A percentile compares a stretch with the other conserved stretches of the same genome.
Conservation (phyloP, 2,113 vertebrate genomes). For the Oryzias melastigma region DNA sequence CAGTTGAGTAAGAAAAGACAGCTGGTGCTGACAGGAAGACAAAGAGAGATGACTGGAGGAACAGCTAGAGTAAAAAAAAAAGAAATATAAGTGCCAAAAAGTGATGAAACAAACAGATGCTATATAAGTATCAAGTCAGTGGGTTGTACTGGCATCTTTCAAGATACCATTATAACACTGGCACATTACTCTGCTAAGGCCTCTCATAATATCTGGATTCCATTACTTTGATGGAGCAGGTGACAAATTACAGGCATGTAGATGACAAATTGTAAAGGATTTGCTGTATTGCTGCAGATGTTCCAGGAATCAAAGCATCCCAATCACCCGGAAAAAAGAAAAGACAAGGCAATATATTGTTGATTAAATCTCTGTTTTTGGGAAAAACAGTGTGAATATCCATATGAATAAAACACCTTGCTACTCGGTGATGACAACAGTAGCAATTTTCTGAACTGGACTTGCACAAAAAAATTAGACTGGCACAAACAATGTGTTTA, state of each 20-base stretch:
- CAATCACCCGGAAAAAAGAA: background rate
- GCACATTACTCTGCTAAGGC: conserved; percentile 50
- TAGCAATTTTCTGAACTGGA: background rate
- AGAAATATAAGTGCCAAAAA: conserved; percentile 35
- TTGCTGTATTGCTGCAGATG: conserved; percentile 24
- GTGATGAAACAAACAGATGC: conserved; percentile 63
- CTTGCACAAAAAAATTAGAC: conserved; percentile 14
- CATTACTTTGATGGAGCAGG: conserved; percentile 51
- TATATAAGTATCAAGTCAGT: conserved; percentile 60
- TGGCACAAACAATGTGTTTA: conserved; percentile 21
- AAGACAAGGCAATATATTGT: conserved; percentile 4
- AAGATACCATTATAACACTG: conserved; percentile 25
- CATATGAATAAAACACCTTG: background rate
- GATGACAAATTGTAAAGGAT: conserved; percentile 39
- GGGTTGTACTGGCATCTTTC: conserved; percentile 52
- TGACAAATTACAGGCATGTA: conserved; percentile 57
- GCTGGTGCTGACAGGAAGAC: conserved; percentile 13
- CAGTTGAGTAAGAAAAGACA: conserved; percentile 10
- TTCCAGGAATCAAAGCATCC: conserved; percentile 16
- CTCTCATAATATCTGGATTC: conserved; percentile 45
- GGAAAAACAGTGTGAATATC: conserved; percentile 5
- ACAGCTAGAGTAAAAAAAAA: conserved; percentile 13
- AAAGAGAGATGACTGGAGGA: conserved; percentile 16
- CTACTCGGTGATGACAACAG: background rate
- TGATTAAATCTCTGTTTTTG: conserved; percentile 14